Evolutionary conservation across 2,888 invertebrate genomes (phyloP).

Genomic region (Leistus spinibarbis): DNA sequence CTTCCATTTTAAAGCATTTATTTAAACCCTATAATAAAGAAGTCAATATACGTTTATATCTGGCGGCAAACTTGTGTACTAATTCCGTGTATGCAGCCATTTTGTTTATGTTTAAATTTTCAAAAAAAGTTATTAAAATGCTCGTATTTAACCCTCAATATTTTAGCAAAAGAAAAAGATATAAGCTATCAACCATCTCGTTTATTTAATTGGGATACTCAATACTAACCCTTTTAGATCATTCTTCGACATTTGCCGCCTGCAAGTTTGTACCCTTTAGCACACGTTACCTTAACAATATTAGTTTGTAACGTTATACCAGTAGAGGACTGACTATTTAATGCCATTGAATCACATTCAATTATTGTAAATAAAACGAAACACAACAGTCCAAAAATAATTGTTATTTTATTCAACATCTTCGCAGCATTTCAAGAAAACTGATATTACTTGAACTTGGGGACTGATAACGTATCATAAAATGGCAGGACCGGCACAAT

Average conservation of each 20-base stretch:
- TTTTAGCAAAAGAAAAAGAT: no score
- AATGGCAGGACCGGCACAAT: not conserved
- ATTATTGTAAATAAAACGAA: not conserved
- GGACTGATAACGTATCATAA: not conserved
- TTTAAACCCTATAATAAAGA: no score
- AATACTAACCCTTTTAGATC: not conserved
- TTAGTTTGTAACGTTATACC: not conserved
- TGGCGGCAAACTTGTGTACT: no score
- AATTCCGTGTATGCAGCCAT: no score
- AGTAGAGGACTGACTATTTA: not conserved
- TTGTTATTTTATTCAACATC: not conserved
- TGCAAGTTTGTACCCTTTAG: not conserved
- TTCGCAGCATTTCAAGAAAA: not conserved
- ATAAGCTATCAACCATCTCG: no score
- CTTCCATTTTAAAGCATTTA: no score
- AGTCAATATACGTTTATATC: no score
- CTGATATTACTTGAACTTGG: not conserved
- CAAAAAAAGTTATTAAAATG: no score
- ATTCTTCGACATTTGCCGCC: not conserved
- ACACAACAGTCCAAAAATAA: not conserved
- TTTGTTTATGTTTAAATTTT: no score
- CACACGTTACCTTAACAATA: not conserved
- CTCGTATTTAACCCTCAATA: no score
- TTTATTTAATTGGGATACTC: no score
- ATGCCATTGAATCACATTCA: not conserved